Evolutionary conservation across 2,888 invertebrate genomes (phyloP), one percentile per base, ranked within the genome.

Genomic region (Lottia scabra): DNA sequence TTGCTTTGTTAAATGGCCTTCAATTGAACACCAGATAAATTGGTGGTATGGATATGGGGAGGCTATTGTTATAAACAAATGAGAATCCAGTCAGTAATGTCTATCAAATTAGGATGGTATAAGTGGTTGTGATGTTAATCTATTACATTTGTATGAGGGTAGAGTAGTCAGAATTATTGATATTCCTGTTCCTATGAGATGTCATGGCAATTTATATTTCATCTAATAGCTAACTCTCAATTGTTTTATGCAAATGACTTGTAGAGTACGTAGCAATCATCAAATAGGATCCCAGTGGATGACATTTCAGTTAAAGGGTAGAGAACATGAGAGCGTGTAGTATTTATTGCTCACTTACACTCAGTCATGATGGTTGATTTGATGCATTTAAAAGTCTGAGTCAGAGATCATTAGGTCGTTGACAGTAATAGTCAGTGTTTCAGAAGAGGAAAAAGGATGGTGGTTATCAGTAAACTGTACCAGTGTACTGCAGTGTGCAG

Each of bases 241-340:
- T 56, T 56, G 23, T 56, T 56, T 56, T 56, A 56, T 56, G 56
- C 56, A 56, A 56, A 56, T 56, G 23, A 23, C 19, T 23, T 23
- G 56, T 23, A 23, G 56, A 23, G 19, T 56, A 56, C 56, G 23
- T 2, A 23, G 56, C 38, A 38, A 23, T 56, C 56, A 56, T 56
- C 56, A 56, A 23, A 56, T 23, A 19, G 23, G 23, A 56, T 56
- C 56, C 56, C 56, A 56, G 56, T 56, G 56, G 56, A 56, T 56
- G 56, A 56, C 56, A 56, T 56, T 38, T 56, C 56, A 56, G 56
- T 56, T 23, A 56, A 56, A 56, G 56, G 56, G 19, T 56, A 56
- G 56, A 56, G 56, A 56, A 56, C 10, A 56, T 56, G 19, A 56
- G 38, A 38, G 56, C 23, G 12, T 23, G 19, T 23, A 56, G 23